A percentile compares a stretch with the other conserved stretches of the same genome.
Conservation (phyloP, 2,888 invertebrate species). For the Aspidapion aeneum region DNA sequence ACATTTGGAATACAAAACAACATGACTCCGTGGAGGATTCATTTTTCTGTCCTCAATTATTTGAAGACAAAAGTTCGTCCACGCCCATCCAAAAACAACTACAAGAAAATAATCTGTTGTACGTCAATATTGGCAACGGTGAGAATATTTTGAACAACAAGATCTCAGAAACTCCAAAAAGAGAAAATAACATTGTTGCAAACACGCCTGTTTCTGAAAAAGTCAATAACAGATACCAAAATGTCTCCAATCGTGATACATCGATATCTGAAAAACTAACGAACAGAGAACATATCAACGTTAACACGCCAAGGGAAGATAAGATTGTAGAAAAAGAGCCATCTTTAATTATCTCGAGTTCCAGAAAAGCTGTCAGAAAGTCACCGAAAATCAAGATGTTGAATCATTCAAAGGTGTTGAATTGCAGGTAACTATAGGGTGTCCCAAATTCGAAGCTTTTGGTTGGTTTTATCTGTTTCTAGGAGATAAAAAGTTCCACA, state of each 20-base stretch:
- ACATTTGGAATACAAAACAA: slow-evolving; percentile 15
- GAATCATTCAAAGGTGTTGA: slow-evolving; percentile 18
- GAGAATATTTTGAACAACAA: background rate
- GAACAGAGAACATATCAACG: background rate
- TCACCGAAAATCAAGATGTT: slow-evolving; percentile 19
- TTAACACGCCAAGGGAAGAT: background rate
- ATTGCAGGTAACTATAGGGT: too few species aligned
- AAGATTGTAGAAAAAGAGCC: background rate
- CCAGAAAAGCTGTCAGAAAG: slow-evolving; percentile 10
- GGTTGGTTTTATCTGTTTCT: too few species aligned
- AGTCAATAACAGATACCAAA: slow-evolving; percentile 24
- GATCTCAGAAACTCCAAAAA: background rate
- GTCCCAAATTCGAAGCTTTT: too few species aligned
- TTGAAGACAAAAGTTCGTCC: slow-evolving; percentile 34
- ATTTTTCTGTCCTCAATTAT: slow-evolving; percentile 37
- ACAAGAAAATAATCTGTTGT: slow-evolving; percentile 15
- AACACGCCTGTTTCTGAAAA: slow-evolving; percentile 18
- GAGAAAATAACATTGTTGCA: background rate
- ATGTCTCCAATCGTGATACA: background rate
- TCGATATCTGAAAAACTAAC: too few species aligned
- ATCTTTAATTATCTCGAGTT: background rate
- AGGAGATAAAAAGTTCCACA: too few species aligned
- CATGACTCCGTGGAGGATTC: slow-evolving; percentile 34
- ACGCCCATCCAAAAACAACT: slow-evolving; percentile 30
- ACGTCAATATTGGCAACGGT: too few species aligned